Conservation (phyloP, 2,888 invertebrate species). For the Dione juno region DNA sequence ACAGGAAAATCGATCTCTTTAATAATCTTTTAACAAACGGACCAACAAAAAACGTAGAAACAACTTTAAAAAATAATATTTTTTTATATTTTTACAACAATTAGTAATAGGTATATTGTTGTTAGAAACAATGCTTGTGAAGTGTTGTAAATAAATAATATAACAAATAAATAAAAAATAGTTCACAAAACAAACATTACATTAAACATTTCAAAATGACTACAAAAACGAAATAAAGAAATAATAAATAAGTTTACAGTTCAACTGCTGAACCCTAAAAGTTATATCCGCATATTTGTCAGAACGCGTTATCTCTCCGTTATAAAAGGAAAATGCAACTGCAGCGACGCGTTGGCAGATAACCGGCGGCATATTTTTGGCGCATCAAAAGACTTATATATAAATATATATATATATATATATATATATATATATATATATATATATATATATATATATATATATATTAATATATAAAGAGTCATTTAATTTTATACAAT, state of each 20-base stretch:
- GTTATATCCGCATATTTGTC: constrained; percentile 43
- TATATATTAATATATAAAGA: constrained; percentile 25
- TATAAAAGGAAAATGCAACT: constrained; percentile 42
- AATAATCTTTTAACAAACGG: too few species aligned
- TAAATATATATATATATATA: constrained; percentile 16
- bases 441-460: constrained; percentile 30
- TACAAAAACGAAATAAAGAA: neutral
- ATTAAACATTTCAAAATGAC: neutral
- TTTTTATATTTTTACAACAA: too few species aligned
- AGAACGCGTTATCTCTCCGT: constrained; percentile 40
- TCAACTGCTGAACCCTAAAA: constrained; percentile 29
- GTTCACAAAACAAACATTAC: too few species aligned
- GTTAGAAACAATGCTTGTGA: too few species aligned
- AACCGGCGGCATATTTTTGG: constrained; percentile 35
- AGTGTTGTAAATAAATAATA: too few species aligned
- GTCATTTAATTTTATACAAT: constrained; percentile 38
- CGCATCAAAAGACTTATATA: constrained; percentile 38
- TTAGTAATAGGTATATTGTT: too few species aligned
- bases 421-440: constrained; percentile 30
- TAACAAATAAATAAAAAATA: too few species aligned
- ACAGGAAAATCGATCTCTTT: too few species aligned
- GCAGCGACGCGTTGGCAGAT: constrained; percentile 37
- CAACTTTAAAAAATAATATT: too few species aligned
- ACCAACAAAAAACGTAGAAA: too few species aligned
- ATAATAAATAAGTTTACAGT: neutral